Percentiles rank a stretch among this genome's conserved stretches.
phyloP scores from a whole-genome alignment of 35 echinoderm and acorn worm species.

The Anneissia japonica region DNA sequence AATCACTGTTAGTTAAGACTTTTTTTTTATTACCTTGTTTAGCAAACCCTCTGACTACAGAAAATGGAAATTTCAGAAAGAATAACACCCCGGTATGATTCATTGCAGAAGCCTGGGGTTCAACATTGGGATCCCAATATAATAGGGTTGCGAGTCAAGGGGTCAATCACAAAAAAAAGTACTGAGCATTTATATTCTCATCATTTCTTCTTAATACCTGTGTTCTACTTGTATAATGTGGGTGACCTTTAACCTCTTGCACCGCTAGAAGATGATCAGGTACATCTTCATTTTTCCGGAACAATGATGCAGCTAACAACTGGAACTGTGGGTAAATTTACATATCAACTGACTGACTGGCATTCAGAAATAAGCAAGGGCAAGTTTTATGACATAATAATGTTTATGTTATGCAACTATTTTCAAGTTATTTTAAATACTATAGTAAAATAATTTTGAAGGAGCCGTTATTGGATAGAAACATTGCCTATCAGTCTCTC shows the following conservation, averaged over 20 bases:
- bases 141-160: neutral
- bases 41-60: neutral
- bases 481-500: too few species aligned
- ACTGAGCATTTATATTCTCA: neutral
- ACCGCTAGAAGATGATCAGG: constrained; percentile 69
- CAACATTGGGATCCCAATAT: neutral
- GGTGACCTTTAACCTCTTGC: constrained; percentile 37
- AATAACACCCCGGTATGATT: neutral
- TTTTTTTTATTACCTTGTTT: too few species aligned
- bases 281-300: constrained; percentile 52
- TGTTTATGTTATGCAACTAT: too few species aligned
- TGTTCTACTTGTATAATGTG: constrained; percentile 71
- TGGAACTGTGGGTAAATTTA: too few species aligned
- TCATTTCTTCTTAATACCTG: constrained; percentile 31
- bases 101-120: neutral
- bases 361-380: too few species aligned
- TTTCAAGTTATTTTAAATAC: too few species aligned
- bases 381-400: too few species aligned
- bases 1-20: too few species aligned
- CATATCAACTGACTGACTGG: too few species aligned
- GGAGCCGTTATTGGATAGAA: too few species aligned
- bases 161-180: neutral
- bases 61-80: neutral
- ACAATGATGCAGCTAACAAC: constrained; percentile 66
- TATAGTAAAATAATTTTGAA: too few species aligned